Base-by-base conservation (phyloP, 37 sponge, comb jelly and placozoan genomes). In the Agelas oroides region DNA sequence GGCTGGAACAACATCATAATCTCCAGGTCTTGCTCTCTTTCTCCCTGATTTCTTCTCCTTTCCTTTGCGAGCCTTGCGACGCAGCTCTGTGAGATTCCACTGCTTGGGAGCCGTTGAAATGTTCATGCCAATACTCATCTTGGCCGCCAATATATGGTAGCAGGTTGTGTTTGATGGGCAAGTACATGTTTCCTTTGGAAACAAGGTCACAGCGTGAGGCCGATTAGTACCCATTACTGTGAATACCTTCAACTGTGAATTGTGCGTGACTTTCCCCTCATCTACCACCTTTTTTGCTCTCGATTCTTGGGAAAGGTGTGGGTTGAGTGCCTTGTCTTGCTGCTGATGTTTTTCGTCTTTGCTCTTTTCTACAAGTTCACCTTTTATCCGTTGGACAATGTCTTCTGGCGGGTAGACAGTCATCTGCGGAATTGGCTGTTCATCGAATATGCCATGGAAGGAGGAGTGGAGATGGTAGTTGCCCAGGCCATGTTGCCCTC, bases 71-170 rank as follows among this genome's bases (percentile, higher is more conserved):
- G n/a, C n/a, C n/a, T n/a, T n/a, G n/a, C n/a, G n/a, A n/a, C n/a
- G n/a, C n/a, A n/a, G n/a, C n/a, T n/a, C n/a, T n/a, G n/a, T n/a
- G n/a, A n/a, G n/a, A n/a, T n/a, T n/a, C n/a, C n/a, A n/a, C n/a
- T n/a, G n/a, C n/a, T n/a, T n/a, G n/a, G n/a, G 62, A 21, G 27
- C 30, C 12, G 27, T 66, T 65, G 40, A 33, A 21, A 35, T 16
- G 11, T 36, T 53, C 32, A 80, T 68, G 18, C 79, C 87, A 33
- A 86, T 68, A 53, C 84, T 89, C 69, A 89, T 73, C 61, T 63
- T 83, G 0, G 63, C 85, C 20, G 79, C 90, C 23, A 89, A 30
- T 53, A 89, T 89, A 37, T 89, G 90, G 52, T 89, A 89, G 60
- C 90, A 89, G 13, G 39, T 19, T 16, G 32, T 2, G n/a, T 65